Base-by-base conservation (phyloP, 2,888 invertebrate species). In the Micropterix aruncella region DNA sequence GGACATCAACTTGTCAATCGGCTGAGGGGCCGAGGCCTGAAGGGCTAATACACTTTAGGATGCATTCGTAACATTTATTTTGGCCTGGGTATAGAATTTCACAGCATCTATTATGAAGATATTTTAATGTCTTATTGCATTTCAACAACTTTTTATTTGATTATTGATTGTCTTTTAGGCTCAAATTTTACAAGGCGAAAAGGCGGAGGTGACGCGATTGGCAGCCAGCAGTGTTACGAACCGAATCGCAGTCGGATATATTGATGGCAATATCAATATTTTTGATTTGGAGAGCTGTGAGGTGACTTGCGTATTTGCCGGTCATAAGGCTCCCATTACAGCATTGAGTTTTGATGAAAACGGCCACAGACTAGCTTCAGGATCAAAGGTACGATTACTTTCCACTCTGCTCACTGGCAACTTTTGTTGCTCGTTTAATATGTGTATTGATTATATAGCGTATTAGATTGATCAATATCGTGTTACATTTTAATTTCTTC, bases 211-310 rank as follows among this genome's bases (percentile, higher is more conserved):
- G 0, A 87, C 89, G 1, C 74, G 75, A 44, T 62, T 95, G 48
- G 77, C 82, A 43, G 75, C 81, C 1, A 86, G 84, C 51, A 84
- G 88, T 0, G 81, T 82, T 58, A 81, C 81, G 45, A 68, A 80
- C 42, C 80, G 84, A 51, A 66, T 97, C 53, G 94, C 96, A 12
- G 89, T 88, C 16, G 97, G 97, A 1, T 96, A 94, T 63, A 73
- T 78, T 0, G 91, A 96, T 69, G 99, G 96, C 2, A 79, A 79
- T 38, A 75, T 96, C 0, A 83, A 84, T 61, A 75, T 91, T 5
- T 95, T 83, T 62, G 83, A 91, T 60, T 62, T 95, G 18, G 73
- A 73, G 40, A 77, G 80, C 42, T 78, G 79, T 46, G 85, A 88
- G 52, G 67, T 80, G 46, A 68, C 79, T 3, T 83, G 84, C 52